phyloP scores from a whole-genome alignment of 2,113 vertebrate species.

The Epinephelus lanceolatus region DNA sequence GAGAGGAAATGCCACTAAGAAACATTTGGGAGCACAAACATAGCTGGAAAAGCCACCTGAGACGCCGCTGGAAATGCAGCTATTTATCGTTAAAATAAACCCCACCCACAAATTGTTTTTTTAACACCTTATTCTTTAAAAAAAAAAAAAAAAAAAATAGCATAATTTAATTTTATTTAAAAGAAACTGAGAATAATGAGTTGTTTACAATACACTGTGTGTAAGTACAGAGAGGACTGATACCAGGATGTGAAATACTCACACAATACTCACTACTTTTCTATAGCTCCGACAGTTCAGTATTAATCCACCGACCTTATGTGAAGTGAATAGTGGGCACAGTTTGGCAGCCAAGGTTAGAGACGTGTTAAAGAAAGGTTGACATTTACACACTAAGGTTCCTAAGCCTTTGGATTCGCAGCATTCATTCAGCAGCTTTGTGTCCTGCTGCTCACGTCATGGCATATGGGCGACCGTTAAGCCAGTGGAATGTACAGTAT shows the following conservation, averaged over 20 bases:
- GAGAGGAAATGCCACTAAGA: too few relatives aligned
- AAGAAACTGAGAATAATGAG: background rate
- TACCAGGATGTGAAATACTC: background rate
- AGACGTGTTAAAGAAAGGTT: slow-evolving; percentile 49
- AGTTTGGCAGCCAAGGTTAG: slow-evolving; percentile 36
- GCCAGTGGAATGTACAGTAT: slow-evolving; percentile 14
- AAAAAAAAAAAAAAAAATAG: too few relatives aligned
- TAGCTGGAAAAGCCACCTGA: too few relatives aligned
- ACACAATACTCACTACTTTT: background rate
- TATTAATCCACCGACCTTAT: slow-evolving; percentile 27
- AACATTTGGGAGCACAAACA: too few relatives aligned
- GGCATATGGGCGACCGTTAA: slow-evolving; percentile 29
- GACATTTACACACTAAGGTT: slow-evolving; percentile 54
- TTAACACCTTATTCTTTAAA: too few relatives aligned
- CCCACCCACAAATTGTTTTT: too few relatives aligned
- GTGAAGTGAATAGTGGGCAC: slow-evolving; percentile 27
- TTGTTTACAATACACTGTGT: background rate
- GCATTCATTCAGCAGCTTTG: slow-evolving; percentile 37
- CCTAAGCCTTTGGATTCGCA: slow-evolving; percentile 49
- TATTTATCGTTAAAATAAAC: too few relatives aligned
- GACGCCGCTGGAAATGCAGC: too few relatives aligned
- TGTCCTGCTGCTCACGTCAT: slow-evolving; percentile 42
- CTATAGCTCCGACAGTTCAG: background rate
- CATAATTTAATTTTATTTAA: too few relatives aligned
- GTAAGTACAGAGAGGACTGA: background rate